phyloP scores from a whole-genome alignment of 2,888 invertebrate species.

The Amphimallon solstitiale region DNA sequence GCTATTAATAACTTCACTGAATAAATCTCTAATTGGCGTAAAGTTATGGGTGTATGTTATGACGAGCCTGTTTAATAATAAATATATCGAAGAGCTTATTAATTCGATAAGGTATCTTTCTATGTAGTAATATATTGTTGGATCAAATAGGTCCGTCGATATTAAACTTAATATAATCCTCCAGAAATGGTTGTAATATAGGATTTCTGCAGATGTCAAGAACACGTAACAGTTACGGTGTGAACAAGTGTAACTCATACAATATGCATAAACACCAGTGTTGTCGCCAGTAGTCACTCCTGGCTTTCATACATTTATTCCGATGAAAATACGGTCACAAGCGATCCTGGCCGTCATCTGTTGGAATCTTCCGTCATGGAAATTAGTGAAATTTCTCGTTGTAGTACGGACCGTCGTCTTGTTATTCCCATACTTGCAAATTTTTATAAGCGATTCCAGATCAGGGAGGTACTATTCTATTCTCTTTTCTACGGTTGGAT shows the following conservation, averaged over 20 bases:
- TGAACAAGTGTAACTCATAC: conserved; percentile 52
- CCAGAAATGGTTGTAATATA: background rate
- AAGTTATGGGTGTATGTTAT: too few species aligned
- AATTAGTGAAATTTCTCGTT: conserved; percentile 50
- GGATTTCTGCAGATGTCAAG: conserved; percentile 50
- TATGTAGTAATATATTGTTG: too few species aligned
- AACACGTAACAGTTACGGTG: conserved; percentile 50
- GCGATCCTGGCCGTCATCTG: conserved; percentile 49
- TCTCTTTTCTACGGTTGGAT: too few species aligned
- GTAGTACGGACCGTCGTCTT: conserved; percentile 33
- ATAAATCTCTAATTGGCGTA: too few species aligned
- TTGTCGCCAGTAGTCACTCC: conserved; percentile 29
- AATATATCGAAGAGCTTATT: too few species aligned
- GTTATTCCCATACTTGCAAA: conserved; percentile 10
- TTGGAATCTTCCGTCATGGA: conserved; percentile 49
- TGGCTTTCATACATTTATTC: conserved; percentile 62
- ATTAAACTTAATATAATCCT: too few species aligned
- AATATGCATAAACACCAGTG: conserved; percentile 56
- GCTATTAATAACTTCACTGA: too few species aligned
- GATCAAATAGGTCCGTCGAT: too few species aligned
- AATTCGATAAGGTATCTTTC: too few species aligned
- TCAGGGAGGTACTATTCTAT: conserved; percentile 6
- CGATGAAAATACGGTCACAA: conserved; percentile 36
- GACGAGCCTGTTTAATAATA: too few species aligned
- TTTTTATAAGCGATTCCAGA: conserved; percentile 20